Evolutionary conservation across 2,888 invertebrate genomes (phyloP), one percentile per base, ranked within the genome.

Genomic region (Dasypogon diadema): DNA sequence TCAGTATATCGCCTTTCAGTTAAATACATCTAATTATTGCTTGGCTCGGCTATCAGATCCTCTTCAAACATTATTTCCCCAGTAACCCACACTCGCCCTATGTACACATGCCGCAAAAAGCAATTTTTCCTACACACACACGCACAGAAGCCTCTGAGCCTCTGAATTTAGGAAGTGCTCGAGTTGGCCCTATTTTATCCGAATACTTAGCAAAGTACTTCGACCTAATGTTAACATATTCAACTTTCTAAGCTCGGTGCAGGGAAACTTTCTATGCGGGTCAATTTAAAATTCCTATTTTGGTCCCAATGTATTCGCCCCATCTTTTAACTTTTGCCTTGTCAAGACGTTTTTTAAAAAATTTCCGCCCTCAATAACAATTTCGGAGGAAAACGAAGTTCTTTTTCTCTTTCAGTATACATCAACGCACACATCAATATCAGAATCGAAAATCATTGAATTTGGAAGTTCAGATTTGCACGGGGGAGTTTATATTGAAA

Each of bases 241-340:
- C 48, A 68, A 24, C 68, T 48, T 68, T 68, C 48, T 18, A 26
- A 2, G 26, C 24, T 48, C 22, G 48, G 18, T 22, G 68, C 24
- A 21, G 48, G 26, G 22, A 48, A 68, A 68, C 48, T 68, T 68
- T 68, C 24, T 68, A 68, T 68, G 68, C 48, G 48, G 68, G 68
- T 68, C 68, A 68, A 68, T 68, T 48, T 68, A 68, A 68, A 68
- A 68, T 68, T 68, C 68, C 48, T 48, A 68, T 68, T 68, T 68
- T 21, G 34, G 26, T 24, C 68, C 24, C 46, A 68, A 48, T 48
- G 68, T 48, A 34, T 18, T 68, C 68, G 24, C 68, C 48, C 46
- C 24, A 16, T 21, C 22, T 68, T 48, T 68, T 48, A 26, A 48
- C 48, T 68, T 48, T 46, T 68, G 24, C 65, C 48, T 22, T 48